Evolutionary conservation across 1,140 invertebrate genomes (phyloP).

Genomic region (Polypedilum vanderplanki): DNA sequence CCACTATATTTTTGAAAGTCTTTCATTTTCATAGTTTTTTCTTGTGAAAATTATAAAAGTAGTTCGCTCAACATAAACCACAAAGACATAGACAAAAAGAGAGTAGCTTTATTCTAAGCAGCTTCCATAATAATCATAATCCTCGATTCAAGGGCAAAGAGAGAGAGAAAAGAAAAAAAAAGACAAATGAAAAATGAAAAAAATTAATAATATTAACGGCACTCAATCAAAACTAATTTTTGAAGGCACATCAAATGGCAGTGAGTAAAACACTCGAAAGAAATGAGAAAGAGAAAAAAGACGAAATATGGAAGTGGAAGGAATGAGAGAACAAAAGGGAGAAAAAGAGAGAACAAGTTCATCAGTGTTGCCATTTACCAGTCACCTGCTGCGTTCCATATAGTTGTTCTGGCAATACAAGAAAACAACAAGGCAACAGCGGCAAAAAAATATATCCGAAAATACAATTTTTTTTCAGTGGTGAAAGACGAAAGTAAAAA

Average conservation of each 20-base stretch:
- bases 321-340: slow-evolving; percentile 27
- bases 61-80: too few species aligned
- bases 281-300: not conserved
- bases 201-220: slow-evolving; percentile 14
- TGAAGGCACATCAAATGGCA: slow-evolving; percentile 11
- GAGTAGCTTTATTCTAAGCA: not conserved
- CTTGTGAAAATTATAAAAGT: too few species aligned
- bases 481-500: slow-evolving; percentile 19
- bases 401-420: slow-evolving; percentile 2
- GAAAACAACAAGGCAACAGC: slow-evolving; percentile 1
- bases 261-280: not conserved
- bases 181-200: too few species aligned
- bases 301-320: slow-evolving; percentile 1
- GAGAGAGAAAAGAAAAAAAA: not conserved
- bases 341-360: slow-evolving; percentile 25
- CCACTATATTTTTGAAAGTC: not conserved
- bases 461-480: slow-evolving; percentile 6
- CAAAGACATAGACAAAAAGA: too few species aligned
- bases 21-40: not conserved
- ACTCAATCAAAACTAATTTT: slow-evolving; percentile 19
- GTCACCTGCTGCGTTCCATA: slow-evolving; percentile 21
- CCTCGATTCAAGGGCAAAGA: not conserved
- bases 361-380: slow-evolving; percentile 7
- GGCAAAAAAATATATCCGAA: slow-evolving; percentile 26
- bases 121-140: not conserved